Base-by-base conservation (phyloP, 2,797 vertebrate species). In the Crenichthys baileyi region DNA sequence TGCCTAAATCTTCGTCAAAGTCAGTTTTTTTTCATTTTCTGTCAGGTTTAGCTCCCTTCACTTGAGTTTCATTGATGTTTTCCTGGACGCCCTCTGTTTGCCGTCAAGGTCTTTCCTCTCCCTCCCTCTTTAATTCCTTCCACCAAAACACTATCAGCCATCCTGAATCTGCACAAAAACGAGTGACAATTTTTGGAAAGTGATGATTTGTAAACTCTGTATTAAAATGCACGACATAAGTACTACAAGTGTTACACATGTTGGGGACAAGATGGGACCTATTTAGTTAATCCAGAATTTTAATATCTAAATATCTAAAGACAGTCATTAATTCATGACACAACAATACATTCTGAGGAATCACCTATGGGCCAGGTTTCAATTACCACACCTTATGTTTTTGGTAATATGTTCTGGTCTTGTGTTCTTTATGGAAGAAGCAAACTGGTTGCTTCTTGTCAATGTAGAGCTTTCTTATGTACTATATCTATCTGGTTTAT, bases 41-140 rank as follows among this genome's bases (percentile, higher is more conserved):
- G 76, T 90, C 82, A 82, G 79, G 87, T 89, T 88, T 78, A 86
- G 87, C 71, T 83, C 86, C 90, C 90, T 78, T 90, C 89, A 85
- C 78, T 82, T 89, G 89, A 85, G 83, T 85, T 90, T 85, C 91
- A 90, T 90, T 85, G 90, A 92, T 92, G 88, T 88, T 91, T 92
- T 88, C 85, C 91, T 91, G 90, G 89, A 92, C 18, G 89, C 81
- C 90, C 90, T 92, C 88, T 91, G 85, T 79, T 83, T 90, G 75
- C 83, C 77, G 81, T 77, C 89, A 91, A 92, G 88, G 90, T 91
- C 89, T 77, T 80, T 80, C 70, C 72, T 72, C 70, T 75, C 76
- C 68, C 51, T 77, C 76, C 4, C 46, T 67, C 50, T 13, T 63
- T 48, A 67, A 51, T 72, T 41, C 68, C 76, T 55, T 51, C 61